Conservation (phyloP, 2,888 invertebrate genomes). For the Papilio protenor region DNA sequence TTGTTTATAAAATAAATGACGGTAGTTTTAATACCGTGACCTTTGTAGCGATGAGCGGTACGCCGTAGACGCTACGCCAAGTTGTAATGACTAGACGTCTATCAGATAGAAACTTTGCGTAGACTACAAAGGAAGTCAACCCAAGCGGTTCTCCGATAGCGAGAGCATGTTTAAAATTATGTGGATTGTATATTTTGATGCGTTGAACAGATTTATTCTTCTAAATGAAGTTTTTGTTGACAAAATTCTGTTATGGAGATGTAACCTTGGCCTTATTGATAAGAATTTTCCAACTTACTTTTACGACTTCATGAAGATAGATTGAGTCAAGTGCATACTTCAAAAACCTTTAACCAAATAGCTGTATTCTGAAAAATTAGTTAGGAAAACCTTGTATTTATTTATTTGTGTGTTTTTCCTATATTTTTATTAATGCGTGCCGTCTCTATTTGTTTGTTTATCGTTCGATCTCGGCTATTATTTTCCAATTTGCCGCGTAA, state of each 20-base stretch:
- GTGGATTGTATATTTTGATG: not conserved
- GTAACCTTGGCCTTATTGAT: not conserved
- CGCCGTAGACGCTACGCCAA: conserved; percentile 21
- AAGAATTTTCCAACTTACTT: not conserved
- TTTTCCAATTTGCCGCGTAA: conserved; percentile 36
- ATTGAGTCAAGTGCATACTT: not conserved
- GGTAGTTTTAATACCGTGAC: conserved; percentile 2
- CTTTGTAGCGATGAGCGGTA: conserved; percentile 20
- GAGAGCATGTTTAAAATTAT: too few relatives aligned
- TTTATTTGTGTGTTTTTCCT: conserved; percentile 16
- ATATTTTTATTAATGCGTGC: conserved; percentile 18
- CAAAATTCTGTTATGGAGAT: not conserved
- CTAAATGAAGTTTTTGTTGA: not conserved
- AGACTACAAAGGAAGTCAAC: conserved; percentile 4
- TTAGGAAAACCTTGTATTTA: not conserved
- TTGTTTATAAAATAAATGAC: not conserved
- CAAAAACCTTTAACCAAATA: not conserved
- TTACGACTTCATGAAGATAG: not conserved
- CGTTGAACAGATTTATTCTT: not conserved
- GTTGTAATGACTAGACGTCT: not conserved
- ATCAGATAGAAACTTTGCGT: not conserved
- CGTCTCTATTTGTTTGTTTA: conserved; percentile 23
- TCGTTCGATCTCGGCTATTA: conserved; percentile 38
- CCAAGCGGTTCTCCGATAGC: not conserved
- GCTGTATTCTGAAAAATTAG: not conserved